These are phyloP conservation scores for Cheilosia vulpina DNA, from an alignment of 2,888 invertebrate genomes.

Conservation along the genomic window DNA sequence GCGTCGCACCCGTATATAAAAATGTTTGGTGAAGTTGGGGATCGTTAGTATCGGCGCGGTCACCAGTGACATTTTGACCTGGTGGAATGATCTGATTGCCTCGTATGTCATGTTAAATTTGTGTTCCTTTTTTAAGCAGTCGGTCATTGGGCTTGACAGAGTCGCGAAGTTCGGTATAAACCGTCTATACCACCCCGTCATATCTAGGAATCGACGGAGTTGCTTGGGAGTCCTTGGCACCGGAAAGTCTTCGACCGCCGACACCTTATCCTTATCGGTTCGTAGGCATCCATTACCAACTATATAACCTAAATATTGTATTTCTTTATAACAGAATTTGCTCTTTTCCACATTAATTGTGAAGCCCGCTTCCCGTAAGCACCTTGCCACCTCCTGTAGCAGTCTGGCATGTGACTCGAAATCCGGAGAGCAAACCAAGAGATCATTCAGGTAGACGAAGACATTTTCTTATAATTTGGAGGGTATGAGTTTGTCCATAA, in stretches of 20 bases:
- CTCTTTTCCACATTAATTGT: background rate
- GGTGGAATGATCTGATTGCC: too few relatives aligned
- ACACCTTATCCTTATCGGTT: background rate
- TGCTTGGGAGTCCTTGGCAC: slow-evolving; percentile 32
- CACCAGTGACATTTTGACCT: too few relatives aligned
- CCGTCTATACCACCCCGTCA: slow-evolving; percentile 50
- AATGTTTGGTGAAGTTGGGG: slow-evolving; percentile 32
- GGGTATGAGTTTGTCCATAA: too few relatives aligned
- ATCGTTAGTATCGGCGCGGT: too few relatives aligned
- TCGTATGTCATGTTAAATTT: background rate
- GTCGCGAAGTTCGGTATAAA: slow-evolving; percentile 47
- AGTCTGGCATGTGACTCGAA: background rate
- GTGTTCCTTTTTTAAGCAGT: background rate
- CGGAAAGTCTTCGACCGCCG: background rate
- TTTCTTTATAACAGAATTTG: background rate
- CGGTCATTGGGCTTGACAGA: slow-evolving; percentile 11
- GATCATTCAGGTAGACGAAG: too few relatives aligned
- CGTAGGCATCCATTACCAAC: background rate
- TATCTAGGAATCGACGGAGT: slow-evolving; percentile 46
- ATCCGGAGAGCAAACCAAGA: background rate
- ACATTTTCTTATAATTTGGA: too few relatives aligned
- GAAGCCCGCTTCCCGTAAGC: too few relatives aligned
- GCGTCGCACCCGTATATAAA: slow-evolving; percentile 14
- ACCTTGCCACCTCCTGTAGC: background rate
- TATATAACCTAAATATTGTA: background rate